Conservation (phyloP, 1,140 invertebrate species). For the Leptonema lineaticorne region DNA sequence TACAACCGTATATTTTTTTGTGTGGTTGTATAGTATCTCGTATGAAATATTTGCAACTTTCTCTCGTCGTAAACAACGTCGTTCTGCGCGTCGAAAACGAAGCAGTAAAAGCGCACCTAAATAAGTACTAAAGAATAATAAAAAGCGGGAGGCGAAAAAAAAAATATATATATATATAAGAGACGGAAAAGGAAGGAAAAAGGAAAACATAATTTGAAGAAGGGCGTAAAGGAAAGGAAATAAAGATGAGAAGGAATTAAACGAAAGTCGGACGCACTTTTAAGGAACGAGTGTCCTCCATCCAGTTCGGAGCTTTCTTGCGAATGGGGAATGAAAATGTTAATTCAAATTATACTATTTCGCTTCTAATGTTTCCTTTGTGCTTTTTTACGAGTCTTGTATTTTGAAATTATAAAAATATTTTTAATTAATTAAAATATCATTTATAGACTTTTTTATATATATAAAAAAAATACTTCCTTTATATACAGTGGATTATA, state of each 20-base stretch:
- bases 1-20: too few species aligned
- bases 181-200: not conserved
- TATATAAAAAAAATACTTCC: too few species aligned
- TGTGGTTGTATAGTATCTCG: too few species aligned
- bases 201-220: conserved; percentile 23
- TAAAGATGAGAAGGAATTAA: conserved; percentile 30
- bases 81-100: not conserved
- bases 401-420: not conserved
- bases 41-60: too few species aligned
- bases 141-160: not conserved
- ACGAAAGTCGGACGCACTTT: conserved; percentile 30
- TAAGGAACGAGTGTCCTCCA: not conserved
- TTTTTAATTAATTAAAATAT: too few species aligned
- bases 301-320: not conserved
- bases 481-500: too few species aligned
- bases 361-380: not conserved
- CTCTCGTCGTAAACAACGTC: not conserved
- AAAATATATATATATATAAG: too few species aligned
- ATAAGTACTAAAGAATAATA: conserved; percentile 17
- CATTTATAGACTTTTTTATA: too few species aligned
- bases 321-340: not conserved
- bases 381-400: too few species aligned
- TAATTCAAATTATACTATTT: not conserved
- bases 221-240: conserved; percentile 22
- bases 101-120: not conserved